Conservation (phyloP, 23 tunicate species). For the Aplidium turbinatum region DNA sequence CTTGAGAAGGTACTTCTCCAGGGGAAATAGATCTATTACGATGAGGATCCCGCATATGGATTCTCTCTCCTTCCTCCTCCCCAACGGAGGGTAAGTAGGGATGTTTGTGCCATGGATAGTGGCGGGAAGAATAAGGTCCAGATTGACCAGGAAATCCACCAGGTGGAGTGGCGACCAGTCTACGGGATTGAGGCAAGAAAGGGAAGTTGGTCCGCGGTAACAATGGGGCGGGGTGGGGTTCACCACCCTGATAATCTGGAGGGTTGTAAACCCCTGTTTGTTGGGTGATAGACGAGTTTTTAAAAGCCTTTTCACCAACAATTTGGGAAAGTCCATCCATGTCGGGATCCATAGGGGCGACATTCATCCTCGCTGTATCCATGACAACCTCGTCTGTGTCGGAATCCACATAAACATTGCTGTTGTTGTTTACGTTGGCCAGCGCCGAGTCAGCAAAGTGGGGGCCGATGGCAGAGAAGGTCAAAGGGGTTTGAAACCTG, state of each 20-base stretch:
- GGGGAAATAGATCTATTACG: not conserved
- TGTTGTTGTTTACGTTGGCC: slow-evolving; percentile 29
- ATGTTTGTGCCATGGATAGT: slow-evolving; percentile 48
- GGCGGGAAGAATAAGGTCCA: slow-evolving; percentile 1
- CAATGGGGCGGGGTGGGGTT: too few species aligned
- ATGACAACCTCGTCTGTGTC: not conserved
- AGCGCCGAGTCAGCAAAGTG: slow-evolving; percentile 2
- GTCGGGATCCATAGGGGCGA: not conserved
- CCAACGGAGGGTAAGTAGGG: slow-evolving; percentile 77
- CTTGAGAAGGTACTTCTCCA: not conserved
- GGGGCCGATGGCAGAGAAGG: not conserved
- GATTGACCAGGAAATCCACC: slow-evolving; percentile 3
- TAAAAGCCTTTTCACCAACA: too few species aligned
- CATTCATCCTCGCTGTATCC: not conserved
- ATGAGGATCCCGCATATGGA: slow-evolving; percentile 21
- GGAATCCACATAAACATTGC: not conserved
- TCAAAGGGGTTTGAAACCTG: too few species aligned
- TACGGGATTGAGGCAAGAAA: slow-evolving; percentile 3
- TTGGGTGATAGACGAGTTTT: too few species aligned
- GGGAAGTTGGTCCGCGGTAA: too few species aligned
- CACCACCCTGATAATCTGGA: too few species aligned
- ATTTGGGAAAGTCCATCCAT: too few species aligned
- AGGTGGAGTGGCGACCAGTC: not conserved
- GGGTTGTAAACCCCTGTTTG: too few species aligned
- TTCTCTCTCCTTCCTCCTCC: slow-evolving; percentile 65